Percentiles rank a stretch among this genome's conserved stretches.
Evolutionary conservation across 2,113 vertebrate species (phyloP).

Genomic region (Rallus limicola): DNA sequence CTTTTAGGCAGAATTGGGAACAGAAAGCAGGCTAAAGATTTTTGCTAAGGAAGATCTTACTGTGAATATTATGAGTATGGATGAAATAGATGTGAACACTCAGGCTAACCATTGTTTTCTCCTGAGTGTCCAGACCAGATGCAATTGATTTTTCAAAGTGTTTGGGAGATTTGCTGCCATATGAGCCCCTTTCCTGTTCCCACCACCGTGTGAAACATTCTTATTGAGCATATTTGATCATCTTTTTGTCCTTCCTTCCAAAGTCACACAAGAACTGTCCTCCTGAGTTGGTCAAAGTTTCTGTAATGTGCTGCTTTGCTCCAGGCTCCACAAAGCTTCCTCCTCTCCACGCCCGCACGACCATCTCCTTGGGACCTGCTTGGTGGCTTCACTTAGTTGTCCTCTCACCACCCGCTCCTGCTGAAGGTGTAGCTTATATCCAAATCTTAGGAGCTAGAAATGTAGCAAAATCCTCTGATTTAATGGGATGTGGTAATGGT

Average conservation of each 20-base stretch:
- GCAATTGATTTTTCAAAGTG: not conserved
- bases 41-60: not conserved
- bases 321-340: not conserved
- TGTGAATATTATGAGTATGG: not conserved
- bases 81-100: not conserved
- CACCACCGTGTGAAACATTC: not conserved
- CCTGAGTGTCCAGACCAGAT: not conserved
- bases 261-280: not conserved
- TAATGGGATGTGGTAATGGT: not conserved
- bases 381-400: not conserved
- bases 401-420: not conserved
- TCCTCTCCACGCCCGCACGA: fast-evolving
- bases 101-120: not conserved
- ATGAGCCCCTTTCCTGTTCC: not conserved
- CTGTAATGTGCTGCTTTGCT: not conserved
- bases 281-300: not conserved
- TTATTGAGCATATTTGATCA: fast-evolving
- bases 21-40: not conserved
- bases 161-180: not conserved
- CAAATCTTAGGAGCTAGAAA: not conserved
- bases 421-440: not conserved
- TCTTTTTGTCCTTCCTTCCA: not conserved
- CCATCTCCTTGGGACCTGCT: not conserved
- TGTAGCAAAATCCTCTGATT: not conserved
- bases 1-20: not conserved